Conservation (phyloP, 2,113 vertebrate species). For the Pseudopipra pipra region DNA sequence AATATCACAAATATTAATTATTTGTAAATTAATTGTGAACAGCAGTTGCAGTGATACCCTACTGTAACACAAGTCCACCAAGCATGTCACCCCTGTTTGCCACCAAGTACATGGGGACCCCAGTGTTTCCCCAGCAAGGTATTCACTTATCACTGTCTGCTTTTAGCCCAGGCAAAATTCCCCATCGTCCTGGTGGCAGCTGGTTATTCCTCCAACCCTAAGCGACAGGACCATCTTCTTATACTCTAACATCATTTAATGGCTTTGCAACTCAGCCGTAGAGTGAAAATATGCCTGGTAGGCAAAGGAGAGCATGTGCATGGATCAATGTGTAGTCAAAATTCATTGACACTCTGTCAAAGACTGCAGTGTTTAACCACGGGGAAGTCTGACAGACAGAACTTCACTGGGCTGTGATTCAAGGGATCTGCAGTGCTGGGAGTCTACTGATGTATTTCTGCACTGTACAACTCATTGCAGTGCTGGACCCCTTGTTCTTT, state of each 20-base stretch:
- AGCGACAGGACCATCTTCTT: background rate
- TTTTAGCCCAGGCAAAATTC: background rate
- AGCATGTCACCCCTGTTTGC: background rate
- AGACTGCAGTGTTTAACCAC: background rate
- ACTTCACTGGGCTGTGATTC: background rate
- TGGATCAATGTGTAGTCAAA: background rate
- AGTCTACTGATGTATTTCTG: background rate
- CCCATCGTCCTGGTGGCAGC: background rate
- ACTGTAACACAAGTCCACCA: background rate
- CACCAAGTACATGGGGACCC: background rate
- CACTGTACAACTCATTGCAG: background rate
- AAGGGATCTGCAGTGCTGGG: background rate
- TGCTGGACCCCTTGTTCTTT: background rate
- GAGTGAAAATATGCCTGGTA: background rate
- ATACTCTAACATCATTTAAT: background rate
- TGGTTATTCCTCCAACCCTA: background rate
- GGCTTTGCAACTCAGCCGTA: background rate
- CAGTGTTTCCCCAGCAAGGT: background rate
- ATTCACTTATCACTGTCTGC: background rate
- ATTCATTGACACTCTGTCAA: background rate
- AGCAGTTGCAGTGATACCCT: background rate
- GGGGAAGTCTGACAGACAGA: background rate
- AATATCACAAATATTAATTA: background rate
- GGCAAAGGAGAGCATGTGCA: background rate
- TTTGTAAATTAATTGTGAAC: background rate